Evolutionary conservation across 1,140 invertebrate genomes (phyloP).

Genomic region (Dendroctonus ponderosae): DNA sequence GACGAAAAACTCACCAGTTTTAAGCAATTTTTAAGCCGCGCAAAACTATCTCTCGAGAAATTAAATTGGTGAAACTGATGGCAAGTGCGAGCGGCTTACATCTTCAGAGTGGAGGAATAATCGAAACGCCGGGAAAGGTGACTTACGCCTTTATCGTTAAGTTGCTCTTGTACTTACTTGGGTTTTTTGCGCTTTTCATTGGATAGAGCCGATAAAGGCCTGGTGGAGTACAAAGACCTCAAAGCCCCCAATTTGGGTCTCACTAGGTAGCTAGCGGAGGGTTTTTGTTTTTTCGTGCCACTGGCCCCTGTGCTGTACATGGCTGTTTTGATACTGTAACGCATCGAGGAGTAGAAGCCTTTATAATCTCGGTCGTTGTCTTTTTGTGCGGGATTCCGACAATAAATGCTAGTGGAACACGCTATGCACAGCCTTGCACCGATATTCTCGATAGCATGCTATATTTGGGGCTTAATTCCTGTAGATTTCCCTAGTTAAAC

Average conservation of each 20-base stretch:
- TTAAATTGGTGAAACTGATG: too few relatives aligned
- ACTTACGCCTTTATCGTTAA: too few relatives aligned
- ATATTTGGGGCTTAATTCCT: background rate
- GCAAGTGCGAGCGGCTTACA: too few relatives aligned
- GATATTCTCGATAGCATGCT: background rate
- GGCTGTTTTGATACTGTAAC: background rate
- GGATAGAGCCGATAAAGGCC: conserved; percentile 34
- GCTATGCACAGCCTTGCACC: conserved; percentile 29
- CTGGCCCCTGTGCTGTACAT: conserved; percentile 19
- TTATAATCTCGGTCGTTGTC: conserved; percentile 21
- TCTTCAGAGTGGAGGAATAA: too few relatives aligned
- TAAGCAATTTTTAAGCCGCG: too few relatives aligned
- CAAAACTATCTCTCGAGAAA: too few relatives aligned
- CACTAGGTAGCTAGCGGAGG: conserved; percentile 41
- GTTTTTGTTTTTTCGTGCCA: conserved; percentile 35
- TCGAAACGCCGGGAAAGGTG: too few relatives aligned
- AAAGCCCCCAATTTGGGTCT: conserved; percentile 41
- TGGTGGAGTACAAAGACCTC: conserved; percentile 37
- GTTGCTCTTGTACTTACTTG: conserved; percentile 38
- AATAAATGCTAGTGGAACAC: conserved; percentile 18
- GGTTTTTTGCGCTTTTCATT: conserved; percentile 43
- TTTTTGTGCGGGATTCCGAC: background rate
- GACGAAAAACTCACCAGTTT: too few relatives aligned
- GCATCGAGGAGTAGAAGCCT: conserved; percentile 5
- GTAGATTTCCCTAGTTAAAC: background rate